These are phyloP conservation scores for Remorina albescens DNA, from an alignment of 2,797 vertebrate genomes.

Conservation along the genomic window DNA sequence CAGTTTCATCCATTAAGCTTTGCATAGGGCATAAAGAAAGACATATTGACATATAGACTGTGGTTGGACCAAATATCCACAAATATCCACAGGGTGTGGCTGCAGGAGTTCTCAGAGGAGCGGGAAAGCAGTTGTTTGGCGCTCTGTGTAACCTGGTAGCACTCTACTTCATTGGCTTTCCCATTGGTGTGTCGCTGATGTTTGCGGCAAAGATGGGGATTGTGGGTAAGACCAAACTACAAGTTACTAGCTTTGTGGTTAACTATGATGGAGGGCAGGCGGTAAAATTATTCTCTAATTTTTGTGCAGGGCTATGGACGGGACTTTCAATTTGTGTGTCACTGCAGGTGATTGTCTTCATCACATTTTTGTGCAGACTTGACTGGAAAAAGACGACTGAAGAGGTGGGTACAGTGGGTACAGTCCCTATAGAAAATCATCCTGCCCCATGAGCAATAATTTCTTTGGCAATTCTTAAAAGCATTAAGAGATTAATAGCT, in stretches of 20 bases:
- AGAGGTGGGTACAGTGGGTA: constrained; percentile 79
- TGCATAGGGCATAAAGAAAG: neutral
- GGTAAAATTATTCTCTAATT: neutral
- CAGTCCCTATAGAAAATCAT: too few relatives aligned
- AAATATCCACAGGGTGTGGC: constrained; percentile 80
- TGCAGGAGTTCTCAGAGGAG: constrained; percentile 87
- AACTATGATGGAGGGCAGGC: neutral
- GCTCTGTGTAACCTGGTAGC: constrained; percentile 86
- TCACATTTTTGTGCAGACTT: constrained; percentile 79
- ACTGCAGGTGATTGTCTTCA: constrained; percentile 83
- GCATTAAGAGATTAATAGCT: too few relatives aligned
- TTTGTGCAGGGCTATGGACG: constrained; percentile 85
- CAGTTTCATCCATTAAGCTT: too few relatives aligned
- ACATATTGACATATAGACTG: neutral
- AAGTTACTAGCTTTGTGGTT: neutral
- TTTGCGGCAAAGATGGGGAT: constrained; percentile 87
- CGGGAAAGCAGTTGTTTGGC: constrained; percentile 88
- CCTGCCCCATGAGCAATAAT: too few relatives aligned
- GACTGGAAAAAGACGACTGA: constrained; percentile 88
- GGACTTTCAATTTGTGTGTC: constrained; percentile 84
- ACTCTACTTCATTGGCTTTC: constrained; percentile 87
- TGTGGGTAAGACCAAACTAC: constrained; percentile 75
- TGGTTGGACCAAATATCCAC: neutral
- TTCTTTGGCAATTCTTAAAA: too few relatives aligned
- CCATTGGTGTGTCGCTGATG: constrained; percentile 88